Evolutionary conservation across 2,797 vertebrate genomes (phyloP), one percentile per base, ranked within the genome.

Genomic region (Meriones psammophilus): DNA sequence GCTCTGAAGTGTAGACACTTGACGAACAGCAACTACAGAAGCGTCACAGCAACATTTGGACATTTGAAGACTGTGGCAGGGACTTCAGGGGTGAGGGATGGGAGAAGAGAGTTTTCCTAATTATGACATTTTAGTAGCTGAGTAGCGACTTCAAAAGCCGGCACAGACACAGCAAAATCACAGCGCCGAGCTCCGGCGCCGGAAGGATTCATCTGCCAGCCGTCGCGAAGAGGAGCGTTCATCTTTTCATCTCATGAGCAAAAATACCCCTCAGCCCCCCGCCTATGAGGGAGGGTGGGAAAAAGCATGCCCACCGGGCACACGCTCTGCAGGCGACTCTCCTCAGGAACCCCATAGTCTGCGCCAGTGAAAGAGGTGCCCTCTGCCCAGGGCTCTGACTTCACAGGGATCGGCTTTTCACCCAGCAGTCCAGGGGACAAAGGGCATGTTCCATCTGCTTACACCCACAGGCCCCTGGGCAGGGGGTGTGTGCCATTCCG

Each of bases 111-210:
- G 2, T 89, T 97, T 97, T 95, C 94, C 76, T 89, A 85, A 94
- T 33, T 15, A 17, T 74, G 80, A 36, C 30, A 14, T 60, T 94
- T 96, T 74, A 90, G 94, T 46, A 54, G 46, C 76, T 88, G 20
- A 62, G 64, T 56, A 30, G 74, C 39, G 69, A 95, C 95, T 93
- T 97, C 79, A 94, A 93, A 92, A 89, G 79, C 64, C 69, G 80
- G 71, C 58, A 58, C 66, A 58, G 73, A 68, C 86, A 15, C 83
- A 60, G 80, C 30, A 36, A 50, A 58, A 58, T 74, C 66, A n/a
- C 68, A 64, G 3, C 17, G 46, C 24, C 81, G 92, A 89, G 73
- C 0, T 5, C 42, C 4, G 42, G 39, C 33, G 18, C 39, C 74
- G 26, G 90, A 92, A 85, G 88, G 74, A 88, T 78, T 77, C 79